Conservation (phyloP, 2,888 invertebrate genomes). For the Sesamia inferens region DNA sequence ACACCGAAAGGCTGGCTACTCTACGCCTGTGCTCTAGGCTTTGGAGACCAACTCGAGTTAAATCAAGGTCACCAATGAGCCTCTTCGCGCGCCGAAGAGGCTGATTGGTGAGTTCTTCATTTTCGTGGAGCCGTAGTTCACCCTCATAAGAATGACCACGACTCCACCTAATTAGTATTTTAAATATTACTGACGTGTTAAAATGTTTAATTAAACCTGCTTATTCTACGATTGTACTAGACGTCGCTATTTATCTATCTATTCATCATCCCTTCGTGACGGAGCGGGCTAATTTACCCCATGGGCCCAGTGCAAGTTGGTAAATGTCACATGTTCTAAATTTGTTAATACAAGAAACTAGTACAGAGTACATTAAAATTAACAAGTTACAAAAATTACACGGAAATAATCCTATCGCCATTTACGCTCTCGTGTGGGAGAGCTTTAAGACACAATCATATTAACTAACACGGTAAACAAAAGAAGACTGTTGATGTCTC, state of each 20-base stretch:
- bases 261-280: no score
- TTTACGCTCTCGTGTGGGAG: conserved; percentile 18
- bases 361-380: background rate
- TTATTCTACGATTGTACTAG: background rate
- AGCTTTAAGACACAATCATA: conserved; percentile 51
- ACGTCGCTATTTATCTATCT: background rate
- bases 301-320: no score
- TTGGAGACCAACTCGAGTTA: no score
- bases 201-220: background rate
- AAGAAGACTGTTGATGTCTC: conserved; percentile 55
- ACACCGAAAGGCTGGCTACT: no score
- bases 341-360: background rate
- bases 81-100: no score
- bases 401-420: background rate
- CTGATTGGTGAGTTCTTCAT: no score
- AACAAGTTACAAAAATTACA: conserved; percentile 4
- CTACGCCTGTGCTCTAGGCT: no score
- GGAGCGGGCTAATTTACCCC: no score
- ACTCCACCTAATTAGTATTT: background rate
- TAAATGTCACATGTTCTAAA: no score
- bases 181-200: background rate
- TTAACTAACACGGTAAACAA: conserved; percentile 60
- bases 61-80: no score
- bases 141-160: background rate
- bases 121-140: no score